Percentiles rank a stretch among this genome's conserved stretches.
Conservation (phyloP, 2,888 invertebrate genomes). For the Zygaena filipendulae region DNA sequence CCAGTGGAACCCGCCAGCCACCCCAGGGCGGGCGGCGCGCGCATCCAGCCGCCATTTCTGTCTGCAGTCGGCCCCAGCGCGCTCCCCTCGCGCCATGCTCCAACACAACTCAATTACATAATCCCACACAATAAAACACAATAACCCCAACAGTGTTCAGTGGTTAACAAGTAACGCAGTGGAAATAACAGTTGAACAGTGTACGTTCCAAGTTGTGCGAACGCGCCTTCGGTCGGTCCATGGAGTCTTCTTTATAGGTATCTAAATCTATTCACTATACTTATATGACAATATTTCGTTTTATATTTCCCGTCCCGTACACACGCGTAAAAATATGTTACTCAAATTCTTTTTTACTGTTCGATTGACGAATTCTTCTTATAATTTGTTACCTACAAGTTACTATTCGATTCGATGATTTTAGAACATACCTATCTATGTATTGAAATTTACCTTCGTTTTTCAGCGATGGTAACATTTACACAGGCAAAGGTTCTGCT, state of each 20-base stretch:
- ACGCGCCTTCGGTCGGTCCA: slow-evolving; percentile 8
- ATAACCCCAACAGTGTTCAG: slow-evolving; percentile 18
- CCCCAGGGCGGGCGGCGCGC: slow-evolving; percentile 59
- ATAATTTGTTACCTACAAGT: too few species aligned
- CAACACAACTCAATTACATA: slow-evolving; percentile 39
- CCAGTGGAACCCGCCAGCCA: slow-evolving; percentile 23
- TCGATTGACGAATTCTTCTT: too few species aligned
- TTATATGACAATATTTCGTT: slow-evolving; percentile 10
- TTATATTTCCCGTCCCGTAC: slow-evolving; percentile 6
- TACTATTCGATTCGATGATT: too few species aligned
- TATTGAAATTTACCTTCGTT: too few species aligned
- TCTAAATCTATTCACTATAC: slow-evolving; percentile 6
- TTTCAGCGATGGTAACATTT: too few species aligned
- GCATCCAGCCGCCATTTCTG: slow-evolving; percentile 54
- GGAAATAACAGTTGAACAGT: background rate
- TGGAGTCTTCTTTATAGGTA: slow-evolving; percentile 18
- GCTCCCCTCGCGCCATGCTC: slow-evolving; percentile 48
- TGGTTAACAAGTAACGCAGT: background rate
- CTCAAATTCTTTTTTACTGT: too few species aligned
- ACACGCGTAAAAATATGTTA: too few species aligned
- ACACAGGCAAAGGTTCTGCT: too few species aligned
- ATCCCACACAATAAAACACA: slow-evolving; percentile 21
- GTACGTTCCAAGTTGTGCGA: background rate
- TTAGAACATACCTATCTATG: too few species aligned
- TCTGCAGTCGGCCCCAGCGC: slow-evolving; percentile 55